These are phyloP conservation scores for Adrianichthys oophorus DNA, from an alignment of 2,797 vertebrate genomes.

Conservation along the genomic window DNA sequence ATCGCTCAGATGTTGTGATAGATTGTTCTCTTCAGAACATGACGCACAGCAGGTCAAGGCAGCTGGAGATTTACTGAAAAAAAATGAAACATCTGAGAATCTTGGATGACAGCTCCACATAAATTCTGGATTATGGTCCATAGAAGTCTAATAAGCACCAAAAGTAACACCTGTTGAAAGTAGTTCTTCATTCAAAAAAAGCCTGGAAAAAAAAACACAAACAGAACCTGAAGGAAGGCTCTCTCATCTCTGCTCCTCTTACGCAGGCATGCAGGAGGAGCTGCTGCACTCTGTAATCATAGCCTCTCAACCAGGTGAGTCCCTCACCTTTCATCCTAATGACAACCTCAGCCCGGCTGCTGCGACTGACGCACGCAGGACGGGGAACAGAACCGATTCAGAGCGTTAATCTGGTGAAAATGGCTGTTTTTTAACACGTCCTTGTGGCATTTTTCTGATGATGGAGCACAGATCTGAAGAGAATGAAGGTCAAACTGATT, in stretches of 20 bases:
- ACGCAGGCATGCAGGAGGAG: conserved; percentile 33
- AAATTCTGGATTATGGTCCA: conserved; percentile 5
- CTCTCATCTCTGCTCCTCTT: conserved; percentile 45
- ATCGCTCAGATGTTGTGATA: too few relatives aligned
- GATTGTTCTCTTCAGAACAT: too few relatives aligned
- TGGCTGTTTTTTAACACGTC: conserved; percentile 43
- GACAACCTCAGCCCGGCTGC: conserved; percentile 65
- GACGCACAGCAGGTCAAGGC: too few relatives aligned
- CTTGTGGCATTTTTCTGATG: conserved; percentile 2
- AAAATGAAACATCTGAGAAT: too few relatives aligned
- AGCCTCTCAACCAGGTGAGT: conserved; percentile 70
- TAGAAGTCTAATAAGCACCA: neutral
- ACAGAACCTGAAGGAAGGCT: conserved; percentile 17
- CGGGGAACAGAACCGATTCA: conserved; percentile 29
- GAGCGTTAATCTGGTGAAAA: neutral
- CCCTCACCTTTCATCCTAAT: conserved; percentile 73
- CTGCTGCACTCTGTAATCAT: conserved; percentile 64
- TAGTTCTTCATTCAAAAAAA: conserved; percentile 1
- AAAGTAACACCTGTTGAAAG: conserved; percentile 49
- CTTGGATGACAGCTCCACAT: neutral
- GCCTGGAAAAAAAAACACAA: conserved; percentile 32
- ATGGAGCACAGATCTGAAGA: too few relatives aligned
- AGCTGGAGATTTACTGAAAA: too few relatives aligned
- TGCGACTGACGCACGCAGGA: conserved; percentile 52
- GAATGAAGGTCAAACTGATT: too few relatives aligned